Conservation (phyloP, 2,888 invertebrate genomes). For the Chrysolina oricalcia region DNA sequence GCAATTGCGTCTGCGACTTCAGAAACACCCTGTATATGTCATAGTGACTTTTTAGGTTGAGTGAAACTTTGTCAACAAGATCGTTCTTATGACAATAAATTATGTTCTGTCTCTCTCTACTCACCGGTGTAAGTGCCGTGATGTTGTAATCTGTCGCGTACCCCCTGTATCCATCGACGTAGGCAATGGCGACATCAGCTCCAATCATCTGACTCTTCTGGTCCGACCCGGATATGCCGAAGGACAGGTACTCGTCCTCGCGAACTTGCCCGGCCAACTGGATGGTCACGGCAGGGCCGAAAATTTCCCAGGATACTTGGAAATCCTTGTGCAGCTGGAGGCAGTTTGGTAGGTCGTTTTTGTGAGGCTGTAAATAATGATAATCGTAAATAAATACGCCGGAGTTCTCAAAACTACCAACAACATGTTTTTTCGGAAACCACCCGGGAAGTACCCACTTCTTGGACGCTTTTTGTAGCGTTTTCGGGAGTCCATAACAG, state of each 20-base stretch:
- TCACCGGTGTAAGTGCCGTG: conserved; percentile 85
- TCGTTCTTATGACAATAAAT: no score
- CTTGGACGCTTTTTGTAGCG: no score
- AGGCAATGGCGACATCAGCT: conserved; percentile 87
- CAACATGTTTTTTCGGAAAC: no score
- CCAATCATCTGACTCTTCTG: conserved; percentile 86
- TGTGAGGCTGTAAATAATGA: conserved; percentile 71
- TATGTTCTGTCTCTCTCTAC: conserved; percentile 57
- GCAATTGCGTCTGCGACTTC: no score
- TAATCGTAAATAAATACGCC: no score
- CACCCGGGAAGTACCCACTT: no score
- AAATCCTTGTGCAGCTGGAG: conserved; percentile 88
- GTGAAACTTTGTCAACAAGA: no score
- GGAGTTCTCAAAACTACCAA: no score
- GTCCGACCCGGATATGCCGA: conserved; percentile 87
- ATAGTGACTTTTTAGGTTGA: no score
- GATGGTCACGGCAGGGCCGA: conserved; percentile 90
- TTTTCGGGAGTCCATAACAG: no score
- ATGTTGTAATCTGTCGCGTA: conserved; percentile 89
- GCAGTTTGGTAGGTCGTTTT: conserved; percentile 85
- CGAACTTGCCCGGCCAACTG: conserved; percentile 86
- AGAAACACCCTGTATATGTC: no score
- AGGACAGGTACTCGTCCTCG: conserved; percentile 89
- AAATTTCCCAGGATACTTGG: conserved; percentile 92
- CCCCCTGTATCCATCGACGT: conserved; percentile 82